phyloP scores from a whole-genome alignment of 2,888 invertebrate species.

The Beris morrisii region DNA sequence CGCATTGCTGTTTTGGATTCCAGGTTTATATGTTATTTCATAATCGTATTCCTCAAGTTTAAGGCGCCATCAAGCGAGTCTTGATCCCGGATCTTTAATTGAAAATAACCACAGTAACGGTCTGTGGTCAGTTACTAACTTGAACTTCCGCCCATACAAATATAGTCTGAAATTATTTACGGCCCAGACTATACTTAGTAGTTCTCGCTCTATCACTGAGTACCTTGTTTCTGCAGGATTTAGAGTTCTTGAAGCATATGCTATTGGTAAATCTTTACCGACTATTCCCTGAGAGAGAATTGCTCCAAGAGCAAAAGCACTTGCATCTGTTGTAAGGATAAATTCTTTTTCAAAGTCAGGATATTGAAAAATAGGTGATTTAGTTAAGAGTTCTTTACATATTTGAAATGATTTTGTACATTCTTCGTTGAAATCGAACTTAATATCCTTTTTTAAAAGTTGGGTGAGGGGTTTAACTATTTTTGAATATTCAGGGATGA shows the following conservation, averaged over 20 bases:
- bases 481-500: slow-evolving; percentile 35
- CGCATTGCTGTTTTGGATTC: slow-evolving; percentile 16
- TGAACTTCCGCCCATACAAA: slow-evolving; percentile 48
- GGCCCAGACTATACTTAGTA: slow-evolving; percentile 45
- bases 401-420: neutral
- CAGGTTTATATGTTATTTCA: slow-evolving; percentile 23
- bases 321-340: slow-evolving; percentile 45
- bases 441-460: slow-evolving; percentile 21
- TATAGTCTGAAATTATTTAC: slow-evolving; percentile 48
- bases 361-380: slow-evolving; percentile 41
- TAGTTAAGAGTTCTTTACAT: neutral
- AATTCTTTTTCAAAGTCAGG: slow-evolving; percentile 44
- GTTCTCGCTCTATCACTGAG: slow-evolving; percentile 46
- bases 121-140: slow-evolving; percentile 51
- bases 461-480: slow-evolving; percentile 30
- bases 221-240: slow-evolving; percentile 41
- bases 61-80: slow-evolving; percentile 27
- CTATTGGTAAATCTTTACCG: slow-evolving; percentile 42
- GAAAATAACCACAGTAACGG: slow-evolving; percentile 46
- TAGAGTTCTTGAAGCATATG: slow-evolving; percentile 43
- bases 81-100: slow-evolving; percentile 27
- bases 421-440: neutral
- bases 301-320: slow-evolving; percentile 41
- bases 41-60: slow-evolving; percentile 30
- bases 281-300: slow-evolving; percentile 44